These are phyloP conservation scores for Passerculus sandwichensis DNA, from an alignment of 2,797 vertebrate species.

Conservation along the genomic window DNA sequence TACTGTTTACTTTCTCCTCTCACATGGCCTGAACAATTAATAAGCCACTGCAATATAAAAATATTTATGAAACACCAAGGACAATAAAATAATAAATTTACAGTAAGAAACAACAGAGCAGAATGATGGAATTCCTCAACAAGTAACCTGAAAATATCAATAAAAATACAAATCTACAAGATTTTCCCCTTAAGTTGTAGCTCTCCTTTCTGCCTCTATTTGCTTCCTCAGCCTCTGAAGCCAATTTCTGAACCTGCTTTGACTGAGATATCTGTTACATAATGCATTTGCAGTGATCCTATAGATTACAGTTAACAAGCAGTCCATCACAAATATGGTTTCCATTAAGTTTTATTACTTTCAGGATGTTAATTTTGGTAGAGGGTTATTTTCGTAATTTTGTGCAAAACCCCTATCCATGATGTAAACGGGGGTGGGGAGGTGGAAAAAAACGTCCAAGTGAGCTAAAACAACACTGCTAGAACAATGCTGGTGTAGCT, in stretches of 20 bases:
- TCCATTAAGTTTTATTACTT: conserved; percentile 23
- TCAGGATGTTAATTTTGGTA: conserved; percentile 28
- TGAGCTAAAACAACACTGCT: neutral
- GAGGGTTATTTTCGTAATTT: conserved; percentile 20
- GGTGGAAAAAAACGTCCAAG: neutral
- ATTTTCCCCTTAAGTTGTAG: neutral
- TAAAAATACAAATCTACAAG: neutral
- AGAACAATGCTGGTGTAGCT: neutral
- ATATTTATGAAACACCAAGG: neutral
- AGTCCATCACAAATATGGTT: conserved; percentile 22
- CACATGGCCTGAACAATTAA: neutral
- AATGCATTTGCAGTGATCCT: neutral
- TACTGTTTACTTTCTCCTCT: neutral
- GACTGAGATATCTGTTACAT: neutral
- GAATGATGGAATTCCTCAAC: neutral
- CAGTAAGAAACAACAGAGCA: neutral
- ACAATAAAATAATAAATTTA: neutral
- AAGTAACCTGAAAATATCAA: neutral
- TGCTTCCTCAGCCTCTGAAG: neutral
- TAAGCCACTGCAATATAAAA: neutral
- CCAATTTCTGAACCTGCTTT: neutral
- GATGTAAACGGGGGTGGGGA: accelerated
- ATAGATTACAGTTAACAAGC: conserved; percentile 1
- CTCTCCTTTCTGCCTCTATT: neutral
- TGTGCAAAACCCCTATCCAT: neutral